Base-by-base conservation (phyloP, 2,113 vertebrate genomes). In the Tangachromis dhanisi region DNA sequence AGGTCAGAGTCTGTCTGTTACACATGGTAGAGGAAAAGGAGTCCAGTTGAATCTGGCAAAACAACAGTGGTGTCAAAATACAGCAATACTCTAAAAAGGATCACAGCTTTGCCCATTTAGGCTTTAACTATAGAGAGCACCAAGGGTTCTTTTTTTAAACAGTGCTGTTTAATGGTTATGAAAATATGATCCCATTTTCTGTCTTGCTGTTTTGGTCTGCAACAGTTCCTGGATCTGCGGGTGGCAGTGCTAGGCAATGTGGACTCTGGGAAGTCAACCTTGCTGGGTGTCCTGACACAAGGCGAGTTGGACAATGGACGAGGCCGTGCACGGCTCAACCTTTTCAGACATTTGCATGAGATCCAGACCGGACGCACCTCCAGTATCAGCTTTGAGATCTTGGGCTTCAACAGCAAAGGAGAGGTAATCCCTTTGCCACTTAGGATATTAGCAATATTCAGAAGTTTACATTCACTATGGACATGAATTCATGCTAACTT, bases 371-470 rank as follows among this genome's bases (percentile, higher is more conserved):
- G 98, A 61, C 96, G 98, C 24, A 99, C 98, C 0, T 99, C 98
- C 55, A 99, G 98, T 96, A 99, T 99, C 97, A 99, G 98, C 95
- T 99, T 99, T 85, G 98, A 99, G 95, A 99, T 99, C 92, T 97
- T 99, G 0, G 98, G 98, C 87, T 99, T 99, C 96, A 99, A 99
- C 96, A 99, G 98, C 96, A 99, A 98, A 95, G 98, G 98, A 92
- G 98, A 99, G 98, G 98, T 99, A 92, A 45, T 47, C 7, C 14
- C n/a, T 24, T 7, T 8, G 38, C 3, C 21, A 63, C 29, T 21
- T 17, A 76, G 24, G 24, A 51, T n/a, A n/a, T 24, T 78, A 51
- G 17, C 51, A 11, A 55, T 33, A 54, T 14, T 40, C n/a, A 40
- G 63, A 68, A 1, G 63, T 68, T 68, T 68, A 68, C 35, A 2